Evolutionary conservation across 1,140 invertebrate genomes (phyloP).

Genomic region (Fopius arisanus): DNA sequence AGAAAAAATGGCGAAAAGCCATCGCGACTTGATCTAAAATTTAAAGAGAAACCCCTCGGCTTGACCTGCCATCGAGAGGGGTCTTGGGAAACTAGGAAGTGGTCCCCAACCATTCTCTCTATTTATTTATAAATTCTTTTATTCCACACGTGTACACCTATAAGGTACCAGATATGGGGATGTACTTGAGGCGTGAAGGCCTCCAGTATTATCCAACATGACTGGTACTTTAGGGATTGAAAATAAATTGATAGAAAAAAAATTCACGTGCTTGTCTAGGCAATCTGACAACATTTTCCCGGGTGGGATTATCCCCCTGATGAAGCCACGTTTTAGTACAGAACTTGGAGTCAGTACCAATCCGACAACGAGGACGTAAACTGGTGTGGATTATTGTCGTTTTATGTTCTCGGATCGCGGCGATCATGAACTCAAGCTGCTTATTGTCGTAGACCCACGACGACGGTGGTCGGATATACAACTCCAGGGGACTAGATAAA

Average conservation of each 20-base stretch:
- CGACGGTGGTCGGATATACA: conserved; percentile 16
- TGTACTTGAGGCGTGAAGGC: conserved; percentile 31
- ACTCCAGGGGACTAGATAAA: background rate
- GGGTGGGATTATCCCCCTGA: conserved; percentile 9
- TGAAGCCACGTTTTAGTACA: conserved; percentile 29
- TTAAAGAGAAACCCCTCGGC: conserved; percentile 46
- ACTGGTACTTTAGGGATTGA: background rate
- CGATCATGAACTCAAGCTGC: conserved; percentile 22
- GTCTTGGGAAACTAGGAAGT: conserved; percentile 57
- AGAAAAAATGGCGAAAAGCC: background rate
- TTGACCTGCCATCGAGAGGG: conserved; percentile 46
- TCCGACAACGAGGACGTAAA: conserved; percentile 8
- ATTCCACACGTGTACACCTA: background rate
- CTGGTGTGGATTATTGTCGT: conserved; percentile 31
- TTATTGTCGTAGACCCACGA: conserved; percentile 22
- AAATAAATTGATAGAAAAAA: background rate
- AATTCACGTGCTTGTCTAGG: background rate
- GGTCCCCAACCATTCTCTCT: conserved; percentile 12
- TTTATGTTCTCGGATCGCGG: conserved; percentile 30
- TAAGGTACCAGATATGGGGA: background rate
- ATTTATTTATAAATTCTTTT: conserved; percentile 5
- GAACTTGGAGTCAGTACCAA: background rate
- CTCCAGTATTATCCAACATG: background rate
- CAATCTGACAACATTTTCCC: background rate
- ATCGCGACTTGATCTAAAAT: conserved; percentile 59